Evolutionary conservation across 2,888 invertebrate genomes (phyloP), one percentile per base, ranked within the genome.

Genomic region (Diplazon laetatorius): DNA sequence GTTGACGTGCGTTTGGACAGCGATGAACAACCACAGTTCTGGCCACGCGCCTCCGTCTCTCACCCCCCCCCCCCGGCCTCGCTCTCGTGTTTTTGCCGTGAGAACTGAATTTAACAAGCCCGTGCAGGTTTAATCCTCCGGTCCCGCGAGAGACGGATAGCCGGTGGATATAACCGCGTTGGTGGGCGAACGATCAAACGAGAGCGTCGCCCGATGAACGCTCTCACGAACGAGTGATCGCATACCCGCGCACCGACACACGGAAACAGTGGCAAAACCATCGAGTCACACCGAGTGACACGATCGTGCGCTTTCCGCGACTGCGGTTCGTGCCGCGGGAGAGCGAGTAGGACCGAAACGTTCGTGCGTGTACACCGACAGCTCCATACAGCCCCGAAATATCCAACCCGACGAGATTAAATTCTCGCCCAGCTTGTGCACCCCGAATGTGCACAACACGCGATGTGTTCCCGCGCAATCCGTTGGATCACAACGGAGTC

Each of bases 101-200:
- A 68, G 42, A 65, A 70, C 22, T 48, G 70, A 76, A 70, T 76
- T 76, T 70, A 39, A 70, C 57, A 44, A 70, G 39, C 69, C 42
- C 46, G 48, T 65, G 37, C 63, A 59, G 63, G 63, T 57, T 70
- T 65, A 59, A 76, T 65, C 63, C 75, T 70, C 48, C 20, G 55
- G 62, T 62, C 30, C 63, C 70, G 48, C 46, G 63, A 25, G 52
- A 57, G 44, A 65, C 63, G 44, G 30, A 60, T 48, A 39, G 59
- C n/a, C 14, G 35, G 46, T 20, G 57, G 10, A 16, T 20, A 59
- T 14, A 52, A 30, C 60, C 10, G 39, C n/a, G 18, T 30, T 60
- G 20, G 30, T 74, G 52, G 35, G 16, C 30, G 25, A 42, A 9
- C 30, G 60, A 66, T 68, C 66, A 74, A 74, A 60, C 66, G 66